These are phyloP conservation scores for Eupeodes corollae DNA, from an alignment of 1,140 invertebrate species.

Conservation along the genomic window DNA sequence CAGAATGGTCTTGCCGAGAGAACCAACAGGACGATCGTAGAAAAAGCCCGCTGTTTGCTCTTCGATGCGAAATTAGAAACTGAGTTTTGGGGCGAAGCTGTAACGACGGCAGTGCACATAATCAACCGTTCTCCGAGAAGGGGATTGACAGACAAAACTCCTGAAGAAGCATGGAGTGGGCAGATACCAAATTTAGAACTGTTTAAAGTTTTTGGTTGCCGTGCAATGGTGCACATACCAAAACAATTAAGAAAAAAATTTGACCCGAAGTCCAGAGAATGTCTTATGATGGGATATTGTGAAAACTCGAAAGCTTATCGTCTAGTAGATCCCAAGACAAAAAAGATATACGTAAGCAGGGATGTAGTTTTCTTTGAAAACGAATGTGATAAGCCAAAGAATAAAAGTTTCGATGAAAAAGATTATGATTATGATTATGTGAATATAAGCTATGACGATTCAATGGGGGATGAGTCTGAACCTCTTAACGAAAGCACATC, in stretches of 20 bases:
- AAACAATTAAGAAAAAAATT: conserved; percentile 16
- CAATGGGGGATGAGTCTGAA: no score
- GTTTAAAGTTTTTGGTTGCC: conserved; percentile 1
- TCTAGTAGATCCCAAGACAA: conserved; percentile 15
- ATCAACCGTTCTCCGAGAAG: conserved; percentile 16
- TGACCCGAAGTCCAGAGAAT: conserved; percentile 10
- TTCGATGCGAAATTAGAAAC: conserved; percentile 25
- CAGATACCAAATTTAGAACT: neutral
- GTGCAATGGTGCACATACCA: conserved; percentile 7
- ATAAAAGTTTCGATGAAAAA: neutral
- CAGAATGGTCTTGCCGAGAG: conserved; percentile 29
- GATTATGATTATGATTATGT: neutral
- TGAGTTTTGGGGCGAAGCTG: conserved; percentile 39
- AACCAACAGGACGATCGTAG: conserved; percentile 20
- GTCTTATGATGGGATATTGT: conserved; percentile 22
- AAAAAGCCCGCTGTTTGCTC: conserved; percentile 17
- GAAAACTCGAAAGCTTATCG: conserved; percentile 19
- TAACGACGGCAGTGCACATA: conserved; percentile 20
- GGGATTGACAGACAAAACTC: conserved; percentile 18
- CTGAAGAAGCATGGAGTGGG: conserved; percentile 16
- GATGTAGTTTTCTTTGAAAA: conserved; percentile 18
- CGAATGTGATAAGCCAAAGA: conserved; percentile 6
- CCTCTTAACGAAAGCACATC: no score
- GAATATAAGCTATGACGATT: neutral
- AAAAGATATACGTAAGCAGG: conserved; percentile 14